phyloP scores from a whole-genome alignment of 2,888 invertebrate genomes.

The Malacosoma neustria region DNA sequence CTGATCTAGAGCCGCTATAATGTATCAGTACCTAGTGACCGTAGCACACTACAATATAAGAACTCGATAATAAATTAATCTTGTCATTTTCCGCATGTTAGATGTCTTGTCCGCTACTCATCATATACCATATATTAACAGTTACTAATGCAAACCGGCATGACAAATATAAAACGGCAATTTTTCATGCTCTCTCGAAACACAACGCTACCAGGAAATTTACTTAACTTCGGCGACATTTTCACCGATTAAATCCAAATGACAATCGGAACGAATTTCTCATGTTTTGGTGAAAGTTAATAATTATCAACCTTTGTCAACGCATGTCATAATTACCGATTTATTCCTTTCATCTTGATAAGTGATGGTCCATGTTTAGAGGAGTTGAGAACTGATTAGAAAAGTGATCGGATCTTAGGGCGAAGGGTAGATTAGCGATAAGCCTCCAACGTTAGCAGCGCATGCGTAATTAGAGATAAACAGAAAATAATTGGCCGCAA shows the following conservation, averaged over 20 bases:
- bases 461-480: constrained; percentile 74
- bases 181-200: constrained; percentile 32
- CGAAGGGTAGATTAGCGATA: constrained; percentile 70
- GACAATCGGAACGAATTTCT: constrained; percentile 37
- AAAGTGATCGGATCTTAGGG: constrained; percentile 63
- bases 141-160: constrained; percentile 16
- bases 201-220: constrained; percentile 32
- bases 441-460: constrained; percentile 63
- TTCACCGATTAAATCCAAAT: constrained; percentile 38
- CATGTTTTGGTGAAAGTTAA: constrained; percentile 34
- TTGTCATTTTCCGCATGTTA: too few species aligned
- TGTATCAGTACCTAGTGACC: too few species aligned
- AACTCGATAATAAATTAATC: too few species aligned
- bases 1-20: too few species aligned
- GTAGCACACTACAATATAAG: too few species aligned
- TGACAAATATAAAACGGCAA: constrained; percentile 27
- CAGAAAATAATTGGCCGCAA: constrained; percentile 74
- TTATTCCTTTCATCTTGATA: constrained; percentile 22
- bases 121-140: too few species aligned
- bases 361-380: constrained; percentile 49
- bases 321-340: constrained; percentile 26
- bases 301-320: constrained; percentile 16
- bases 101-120: too few species aligned
- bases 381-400: constrained; percentile 64
- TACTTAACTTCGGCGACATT: constrained; percentile 29